phyloP scores from a whole-genome alignment of 2,113 vertebrate species.

The Bubo bubo region DNA sequence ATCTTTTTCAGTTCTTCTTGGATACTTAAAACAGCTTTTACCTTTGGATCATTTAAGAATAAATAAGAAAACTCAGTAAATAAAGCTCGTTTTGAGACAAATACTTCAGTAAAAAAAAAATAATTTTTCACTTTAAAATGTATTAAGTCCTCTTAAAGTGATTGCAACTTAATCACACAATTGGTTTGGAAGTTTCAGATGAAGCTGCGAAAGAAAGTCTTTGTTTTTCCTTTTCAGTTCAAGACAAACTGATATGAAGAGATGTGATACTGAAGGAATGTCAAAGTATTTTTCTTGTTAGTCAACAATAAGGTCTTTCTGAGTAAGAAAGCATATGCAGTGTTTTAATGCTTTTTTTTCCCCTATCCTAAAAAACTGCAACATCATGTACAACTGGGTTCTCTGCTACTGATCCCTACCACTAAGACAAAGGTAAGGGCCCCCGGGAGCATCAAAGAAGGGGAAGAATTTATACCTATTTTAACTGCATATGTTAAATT shows the following conservation, averaged over 20 bases:
- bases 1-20: background rate
- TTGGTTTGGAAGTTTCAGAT: conserved; percentile 29
- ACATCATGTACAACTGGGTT: background rate
- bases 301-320: conserved; percentile 43
- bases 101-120: background rate
- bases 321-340: background rate
- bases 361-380: background rate
- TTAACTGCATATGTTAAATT: background rate
- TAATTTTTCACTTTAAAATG: background rate
- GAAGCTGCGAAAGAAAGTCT: conserved; percentile 23
- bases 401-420: background rate
- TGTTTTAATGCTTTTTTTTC: background rate
- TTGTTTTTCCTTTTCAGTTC: conserved; percentile 7
- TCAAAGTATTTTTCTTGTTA: background rate
- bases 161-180: conserved; percentile 11
- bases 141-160: background rate
- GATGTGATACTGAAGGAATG: background rate
- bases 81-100: background rate
- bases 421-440: background rate
- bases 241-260: conserved; percentile 25
- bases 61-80: background rate
- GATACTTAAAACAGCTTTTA: background rate
- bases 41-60: background rate
- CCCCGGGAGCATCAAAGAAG: background rate
- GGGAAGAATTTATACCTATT: background rate